Base-by-base conservation (phyloP, 2,888 invertebrate genomes). In the Nephrocerus scutellatus region DNA sequence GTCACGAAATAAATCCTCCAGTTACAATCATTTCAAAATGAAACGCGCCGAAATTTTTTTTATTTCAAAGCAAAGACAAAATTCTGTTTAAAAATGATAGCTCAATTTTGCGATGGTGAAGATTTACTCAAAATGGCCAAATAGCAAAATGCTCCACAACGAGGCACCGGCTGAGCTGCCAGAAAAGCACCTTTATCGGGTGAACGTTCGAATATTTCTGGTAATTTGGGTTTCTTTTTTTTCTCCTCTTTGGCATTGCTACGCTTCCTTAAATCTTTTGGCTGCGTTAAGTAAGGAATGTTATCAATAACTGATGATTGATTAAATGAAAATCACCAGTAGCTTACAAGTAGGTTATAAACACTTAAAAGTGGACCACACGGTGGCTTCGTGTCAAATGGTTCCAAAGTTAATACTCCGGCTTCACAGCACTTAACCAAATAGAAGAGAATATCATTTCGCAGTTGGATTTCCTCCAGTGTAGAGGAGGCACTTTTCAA, bases 151-250 rank as follows among this genome's bases (percentile, higher is more conserved):
- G 74, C 74, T 2, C 75, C 75, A 53, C 73, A 73, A 46, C 73
- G 63, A 2, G 75, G 75, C 5, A 75, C 70, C 4, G 75, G 75
- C 48, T 75, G 75, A 2, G 72, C 66, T 1, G 74, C 71, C 30
- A 75, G 57, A 57, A 76, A 76, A 7, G 72, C 73, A 3, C 75
- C 75, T 3, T 74, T 74, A 53, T 76, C 75, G 2, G 75, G 75
- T 2, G 74, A 74, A 39, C 70, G 64, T 51, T 71, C 66, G 53
- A 72, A 70, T 15, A 74, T 52, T 53, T 73, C 60, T 1, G 74
- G 46, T 24, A 36, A 18, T 5, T 28, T 23, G 1, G 12, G 3
- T 14, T 20, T 45, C 13, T 39, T 41, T 21, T 41, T n/a, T n/a
- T n/a, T n/a, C n/a, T n/a, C n/a, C n/a, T n/a, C n/a, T n/a, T n/a